Evolutionary conservation across 2,888 invertebrate species (phyloP).

Genomic region (Hyposoter dolosus): DNA sequence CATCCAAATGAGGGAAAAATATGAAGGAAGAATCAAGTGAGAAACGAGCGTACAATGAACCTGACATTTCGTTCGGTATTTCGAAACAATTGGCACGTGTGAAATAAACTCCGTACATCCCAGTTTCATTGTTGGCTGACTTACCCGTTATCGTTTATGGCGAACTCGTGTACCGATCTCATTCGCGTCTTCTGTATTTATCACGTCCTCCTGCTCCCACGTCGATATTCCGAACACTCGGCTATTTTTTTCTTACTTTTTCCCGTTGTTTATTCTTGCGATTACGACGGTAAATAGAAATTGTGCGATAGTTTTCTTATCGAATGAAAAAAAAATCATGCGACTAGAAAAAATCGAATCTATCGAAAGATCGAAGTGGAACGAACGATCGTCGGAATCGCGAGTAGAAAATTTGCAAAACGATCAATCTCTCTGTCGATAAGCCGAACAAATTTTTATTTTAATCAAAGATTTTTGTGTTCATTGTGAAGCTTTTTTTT

Average conservation of each 20-base stretch:
- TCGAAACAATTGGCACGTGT: slow-evolving; percentile 56
- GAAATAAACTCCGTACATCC: slow-evolving; percentile 36
- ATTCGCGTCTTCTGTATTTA: slow-evolving; percentile 77
- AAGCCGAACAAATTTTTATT: not conserved
- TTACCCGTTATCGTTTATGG: slow-evolving; percentile 60
- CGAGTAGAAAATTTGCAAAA: not conserved
- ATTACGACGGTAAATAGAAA: slow-evolving; percentile 5
- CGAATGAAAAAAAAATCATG: not conserved
- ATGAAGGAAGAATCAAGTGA: slow-evolving; percentile 6
- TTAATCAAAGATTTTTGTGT: not conserved
- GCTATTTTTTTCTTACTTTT: not conserved
- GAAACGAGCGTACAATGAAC: slow-evolving; percentile 32
- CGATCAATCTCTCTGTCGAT: not conserved
- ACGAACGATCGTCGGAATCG: not conserved
- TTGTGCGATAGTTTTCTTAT: slow-evolving; percentile 22
- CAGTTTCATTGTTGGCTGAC: slow-evolving; percentile 20
- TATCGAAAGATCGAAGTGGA: not conserved
- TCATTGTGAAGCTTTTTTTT: not conserved
- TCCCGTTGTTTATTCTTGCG: not conserved
- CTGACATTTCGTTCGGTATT: slow-evolving; percentile 11
- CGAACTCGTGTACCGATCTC: slow-evolving; percentile 31
- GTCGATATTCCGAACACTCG: not conserved
- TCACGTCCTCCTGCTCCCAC: slow-evolving; percentile 20
- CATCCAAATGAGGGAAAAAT: not conserved
- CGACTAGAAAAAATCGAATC: not conserved